Evolutionary conservation across 2,888 invertebrate genomes (phyloP).

Genomic region (Apodemia zela): DNA sequence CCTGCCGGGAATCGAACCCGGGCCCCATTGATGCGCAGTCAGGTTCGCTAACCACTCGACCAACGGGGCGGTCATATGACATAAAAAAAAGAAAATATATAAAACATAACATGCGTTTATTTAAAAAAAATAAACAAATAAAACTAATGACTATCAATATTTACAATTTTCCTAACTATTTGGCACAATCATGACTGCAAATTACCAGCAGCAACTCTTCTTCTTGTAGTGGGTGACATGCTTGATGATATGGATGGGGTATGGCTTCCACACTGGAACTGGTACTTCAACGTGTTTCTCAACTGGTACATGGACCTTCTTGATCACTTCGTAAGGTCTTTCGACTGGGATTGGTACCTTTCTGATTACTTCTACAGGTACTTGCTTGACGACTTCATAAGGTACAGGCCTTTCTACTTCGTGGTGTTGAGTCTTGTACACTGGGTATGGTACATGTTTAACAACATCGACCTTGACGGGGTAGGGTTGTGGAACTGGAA

Average conservation of each 20-base stretch:
- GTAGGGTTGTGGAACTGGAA: conserved; percentile 72
- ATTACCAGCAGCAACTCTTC: conserved; percentile 69
- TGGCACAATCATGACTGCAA: conserved; percentile 63
- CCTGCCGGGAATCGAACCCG: too few species aligned
- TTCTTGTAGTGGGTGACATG: conserved; percentile 74
- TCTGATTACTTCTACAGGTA: conserved; percentile 66
- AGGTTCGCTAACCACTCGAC: too few species aligned
- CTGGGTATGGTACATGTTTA: conserved; percentile 68
- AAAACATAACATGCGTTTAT: conserved; percentile 41
- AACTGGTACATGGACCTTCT: conserved; percentile 63
- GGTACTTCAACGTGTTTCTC: conserved; percentile 70
- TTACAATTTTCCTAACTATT: conserved; percentile 74
- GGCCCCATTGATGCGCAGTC: too few species aligned
- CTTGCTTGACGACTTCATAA: conserved; percentile 60
- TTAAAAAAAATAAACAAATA: conserved; percentile 41
- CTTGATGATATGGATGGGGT: conserved; percentile 72
- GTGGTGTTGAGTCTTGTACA: conserved; percentile 66
- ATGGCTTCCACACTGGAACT: conserved; percentile 69
- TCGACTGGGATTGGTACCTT: conserved; percentile 66
- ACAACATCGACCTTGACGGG: conserved; percentile 68
- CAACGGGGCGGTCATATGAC: too few species aligned
- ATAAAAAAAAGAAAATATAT: conserved; percentile 19
- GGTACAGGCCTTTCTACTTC: conserved; percentile 70
- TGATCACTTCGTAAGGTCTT: conserved; percentile 69
- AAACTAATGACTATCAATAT: conserved; percentile 73